These are phyloP conservation scores for Thereva unica DNA, from an alignment of 2,888 invertebrate genomes.

Conservation along the genomic window DNA sequence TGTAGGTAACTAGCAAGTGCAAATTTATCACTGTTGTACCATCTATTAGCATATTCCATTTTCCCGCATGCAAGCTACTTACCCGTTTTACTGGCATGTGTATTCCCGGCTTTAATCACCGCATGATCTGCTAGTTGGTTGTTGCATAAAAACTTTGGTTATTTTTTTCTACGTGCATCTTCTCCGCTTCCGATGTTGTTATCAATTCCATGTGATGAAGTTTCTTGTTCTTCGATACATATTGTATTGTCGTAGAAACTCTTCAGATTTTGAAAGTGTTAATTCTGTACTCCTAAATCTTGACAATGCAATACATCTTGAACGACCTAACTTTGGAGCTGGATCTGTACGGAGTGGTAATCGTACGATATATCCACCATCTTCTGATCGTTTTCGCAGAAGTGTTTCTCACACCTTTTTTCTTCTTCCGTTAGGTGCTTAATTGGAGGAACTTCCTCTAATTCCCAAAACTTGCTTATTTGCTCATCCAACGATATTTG, in stretches of 20 bases:
- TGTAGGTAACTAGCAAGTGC: no score
- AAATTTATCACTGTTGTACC: no score
- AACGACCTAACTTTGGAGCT: neutral
- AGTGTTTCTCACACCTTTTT: conserved; percentile 6
- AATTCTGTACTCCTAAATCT: no score
- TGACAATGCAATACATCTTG: no score
- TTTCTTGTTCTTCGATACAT: conserved; percentile 3
- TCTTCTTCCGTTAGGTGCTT: conserved; percentile 3
- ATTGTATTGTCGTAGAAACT: neutral
- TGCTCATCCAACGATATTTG: no score
- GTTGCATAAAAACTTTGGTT: no score
- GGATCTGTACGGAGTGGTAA: neutral
- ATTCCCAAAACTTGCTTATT: conserved; percentile 16
- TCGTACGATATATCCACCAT: neutral
- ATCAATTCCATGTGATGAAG: conserved; percentile 7
- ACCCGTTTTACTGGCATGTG: no score
- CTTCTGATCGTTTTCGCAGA: neutral
- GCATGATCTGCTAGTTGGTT: no score
- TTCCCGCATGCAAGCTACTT: no score
- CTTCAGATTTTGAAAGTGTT: neutral
- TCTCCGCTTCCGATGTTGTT: neutral
- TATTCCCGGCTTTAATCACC: no score
- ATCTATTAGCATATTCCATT: no score
- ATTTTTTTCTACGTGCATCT: neutral
- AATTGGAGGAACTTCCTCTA: neutral